phyloP scores from a whole-genome alignment of 1,140 invertebrate genomes.

The Helicoverpa zea region DNA sequence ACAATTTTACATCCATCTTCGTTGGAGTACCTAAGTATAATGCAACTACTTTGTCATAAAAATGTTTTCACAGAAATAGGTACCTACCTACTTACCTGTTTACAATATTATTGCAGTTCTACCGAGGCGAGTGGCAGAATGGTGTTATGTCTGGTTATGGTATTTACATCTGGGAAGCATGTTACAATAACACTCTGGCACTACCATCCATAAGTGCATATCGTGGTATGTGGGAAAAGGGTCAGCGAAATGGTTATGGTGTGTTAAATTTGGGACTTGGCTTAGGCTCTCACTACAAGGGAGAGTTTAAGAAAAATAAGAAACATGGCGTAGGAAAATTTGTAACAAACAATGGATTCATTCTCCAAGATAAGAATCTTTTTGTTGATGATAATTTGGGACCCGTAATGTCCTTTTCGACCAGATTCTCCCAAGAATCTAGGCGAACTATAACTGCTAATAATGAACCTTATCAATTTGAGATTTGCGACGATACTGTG shows the following conservation, averaged over 20 bases:
- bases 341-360: slow-evolving; percentile 86
- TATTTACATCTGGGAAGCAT: slow-evolving; percentile 87
- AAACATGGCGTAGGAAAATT: slow-evolving; percentile 87
- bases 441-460: slow-evolving; percentile 53
- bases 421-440: slow-evolving; percentile 31
- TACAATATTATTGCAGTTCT: slow-evolving; percentile 73
- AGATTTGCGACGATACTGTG: slow-evolving; percentile 72
- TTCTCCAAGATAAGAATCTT: slow-evolving; percentile 81
- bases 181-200: slow-evolving; percentile 84
- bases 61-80: not conserved
- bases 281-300: slow-evolving; percentile 85
- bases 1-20: no score
- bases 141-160: slow-evolving; percentile 87
- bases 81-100: no score
- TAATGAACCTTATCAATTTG: slow-evolving; percentile 68
- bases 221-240: slow-evolving; percentile 86
- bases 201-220: slow-evolving; percentile 85
- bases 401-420: slow-evolving; percentile 35
- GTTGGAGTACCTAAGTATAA: no score
- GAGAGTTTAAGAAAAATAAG: slow-evolving; percentile 86
- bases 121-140: slow-evolving; percentile 87
- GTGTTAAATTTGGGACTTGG: slow-evolving; percentile 84
- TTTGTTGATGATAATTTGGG: slow-evolving; percentile 85
- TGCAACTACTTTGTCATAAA: not conserved
- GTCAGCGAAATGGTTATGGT: slow-evolving; percentile 86